Conservation (phyloP, 2,113 vertebrate species). For the Neogobius melanostomus region DNA sequence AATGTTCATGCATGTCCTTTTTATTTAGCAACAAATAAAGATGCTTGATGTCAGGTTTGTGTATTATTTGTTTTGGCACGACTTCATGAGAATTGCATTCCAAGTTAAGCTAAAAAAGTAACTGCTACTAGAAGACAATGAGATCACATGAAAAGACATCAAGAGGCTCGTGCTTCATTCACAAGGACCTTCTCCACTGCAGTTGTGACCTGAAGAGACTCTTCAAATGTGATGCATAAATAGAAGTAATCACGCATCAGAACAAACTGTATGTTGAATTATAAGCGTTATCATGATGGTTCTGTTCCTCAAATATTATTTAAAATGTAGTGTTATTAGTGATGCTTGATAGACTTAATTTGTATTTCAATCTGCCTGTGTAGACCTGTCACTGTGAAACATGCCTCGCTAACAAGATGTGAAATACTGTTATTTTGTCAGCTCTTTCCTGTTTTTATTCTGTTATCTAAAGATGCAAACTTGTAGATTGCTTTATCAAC, state of each 20-base stretch:
- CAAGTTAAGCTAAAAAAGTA: conserved; percentile 5
- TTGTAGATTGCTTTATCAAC: conserved; percentile 2
- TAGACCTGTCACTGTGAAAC: conserved; percentile 33
- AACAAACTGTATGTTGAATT: background rate
- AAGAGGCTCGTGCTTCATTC: background rate
- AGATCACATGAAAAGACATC: background rate
- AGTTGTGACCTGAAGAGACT: background rate
- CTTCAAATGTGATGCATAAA: background rate
- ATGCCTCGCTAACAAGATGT: conserved; percentile 22
- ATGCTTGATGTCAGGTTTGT: conserved; percentile 7
- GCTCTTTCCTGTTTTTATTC: background rate
- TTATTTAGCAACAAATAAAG: conserved; percentile 10
- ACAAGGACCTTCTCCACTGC: background rate
- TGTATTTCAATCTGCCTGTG: conserved; percentile 5
- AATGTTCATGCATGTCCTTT: background rate
- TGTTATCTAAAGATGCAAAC: background rate
- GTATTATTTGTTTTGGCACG: background rate
- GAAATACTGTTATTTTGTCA: conserved; percentile 1
- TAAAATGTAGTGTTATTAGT: conserved; percentile 7
- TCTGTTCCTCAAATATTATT: background rate
- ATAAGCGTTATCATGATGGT: background rate
- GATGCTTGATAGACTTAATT: conserved; percentile 3
- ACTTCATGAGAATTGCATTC: conserved; percentile 29
- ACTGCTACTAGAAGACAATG: background rate
- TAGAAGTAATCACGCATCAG: background rate